Conservation (phyloP, 2,113 vertebrate genomes). For the Sinocyclocheilus anophthalmus region DNA sequence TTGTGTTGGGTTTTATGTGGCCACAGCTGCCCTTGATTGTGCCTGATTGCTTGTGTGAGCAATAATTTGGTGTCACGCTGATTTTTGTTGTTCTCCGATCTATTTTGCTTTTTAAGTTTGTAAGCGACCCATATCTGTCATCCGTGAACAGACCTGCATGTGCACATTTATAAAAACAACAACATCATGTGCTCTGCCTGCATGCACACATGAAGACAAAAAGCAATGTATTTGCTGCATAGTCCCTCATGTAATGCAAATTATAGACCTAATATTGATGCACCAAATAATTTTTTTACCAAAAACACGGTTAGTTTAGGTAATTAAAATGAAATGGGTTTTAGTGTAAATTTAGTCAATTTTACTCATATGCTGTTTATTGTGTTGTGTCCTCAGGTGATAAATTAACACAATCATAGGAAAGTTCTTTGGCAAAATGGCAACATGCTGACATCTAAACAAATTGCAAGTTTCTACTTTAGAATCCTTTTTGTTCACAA, state of each 20-base stretch:
- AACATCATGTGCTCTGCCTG: not conserved
- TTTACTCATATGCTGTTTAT: not conserved
- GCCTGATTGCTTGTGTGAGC: not conserved
- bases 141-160: not conserved
- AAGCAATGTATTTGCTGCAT: not conserved
- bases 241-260: not conserved
- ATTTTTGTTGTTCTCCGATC: not conserved
- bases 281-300: not conserved
- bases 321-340: not conserved
- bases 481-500: not conserved
- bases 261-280: not conserved
- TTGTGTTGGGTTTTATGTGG: not conserved
- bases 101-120: not conserved
- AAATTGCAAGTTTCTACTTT: not conserved
- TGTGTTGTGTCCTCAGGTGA: not conserved
- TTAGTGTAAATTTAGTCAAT: not conserved
- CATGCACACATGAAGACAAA: not conserved
- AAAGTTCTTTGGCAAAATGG: not conserved
- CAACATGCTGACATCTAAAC: not conserved
- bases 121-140: conserved; percentile 7
- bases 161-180: not conserved
- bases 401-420: not conserved
- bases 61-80: not conserved
- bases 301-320: not conserved
- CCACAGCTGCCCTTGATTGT: not conserved